Conservation (phyloP, 2,113 vertebrate species). For the Dryoscopus gambensis region DNA sequence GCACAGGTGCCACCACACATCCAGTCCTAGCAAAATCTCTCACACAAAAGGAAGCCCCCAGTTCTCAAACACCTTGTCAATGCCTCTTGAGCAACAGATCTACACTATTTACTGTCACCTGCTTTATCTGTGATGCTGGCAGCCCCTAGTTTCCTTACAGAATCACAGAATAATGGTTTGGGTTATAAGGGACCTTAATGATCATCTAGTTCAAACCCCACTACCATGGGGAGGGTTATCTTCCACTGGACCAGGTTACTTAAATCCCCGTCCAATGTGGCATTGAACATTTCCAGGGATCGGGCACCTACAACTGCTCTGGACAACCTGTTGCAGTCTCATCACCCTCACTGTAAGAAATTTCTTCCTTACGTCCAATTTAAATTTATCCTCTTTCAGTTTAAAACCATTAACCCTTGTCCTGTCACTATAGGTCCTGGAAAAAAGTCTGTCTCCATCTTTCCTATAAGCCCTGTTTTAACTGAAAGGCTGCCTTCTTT, state of each 20-base stretch:
- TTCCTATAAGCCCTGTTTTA: neutral
- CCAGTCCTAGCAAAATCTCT: neutral
- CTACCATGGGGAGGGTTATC: neutral
- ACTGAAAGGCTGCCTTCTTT: neutral
- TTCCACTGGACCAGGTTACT: neutral
- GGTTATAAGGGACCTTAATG: neutral
- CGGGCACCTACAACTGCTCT: neutral
- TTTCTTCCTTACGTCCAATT: neutral
- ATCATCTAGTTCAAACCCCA: neutral
- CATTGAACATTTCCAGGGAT: neutral
- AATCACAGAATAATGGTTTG: neutral
- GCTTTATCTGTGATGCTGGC: neutral
- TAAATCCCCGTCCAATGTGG: neutral
- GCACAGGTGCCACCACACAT: constrained; percentile 17
- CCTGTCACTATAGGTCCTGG: neutral
- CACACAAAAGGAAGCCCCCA: neutral
- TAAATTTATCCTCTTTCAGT: neutral
- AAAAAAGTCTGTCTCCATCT: neutral
- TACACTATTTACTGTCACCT: neutral
- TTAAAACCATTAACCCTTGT: neutral
- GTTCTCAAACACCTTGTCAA: neutral
- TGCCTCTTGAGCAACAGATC: neutral
- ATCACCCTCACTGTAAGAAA: neutral
- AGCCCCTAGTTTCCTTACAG: neutral
- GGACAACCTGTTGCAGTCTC: neutral